Evolutionary conservation across 2,888 invertebrate species (phyloP), one percentile per base, ranked within the genome.

Genomic region (Metalampra italica): DNA sequence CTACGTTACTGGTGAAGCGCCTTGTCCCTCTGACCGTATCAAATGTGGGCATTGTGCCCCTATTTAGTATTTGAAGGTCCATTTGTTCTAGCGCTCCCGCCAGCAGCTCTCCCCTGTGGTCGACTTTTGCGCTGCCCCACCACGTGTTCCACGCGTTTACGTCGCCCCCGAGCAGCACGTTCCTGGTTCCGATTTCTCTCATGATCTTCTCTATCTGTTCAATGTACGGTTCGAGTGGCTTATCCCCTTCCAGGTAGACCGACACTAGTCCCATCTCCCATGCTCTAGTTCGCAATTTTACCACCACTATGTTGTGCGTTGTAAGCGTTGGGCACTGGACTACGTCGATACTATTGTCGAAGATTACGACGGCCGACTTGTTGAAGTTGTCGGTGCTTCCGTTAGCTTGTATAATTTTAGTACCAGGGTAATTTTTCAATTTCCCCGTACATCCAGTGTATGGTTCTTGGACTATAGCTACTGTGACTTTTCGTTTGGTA

Each of bases 91-190:
- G 12, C 8, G 46, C 37, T 7, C 44, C 47, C 7, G n/a, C 8
- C 7, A 51, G 11, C 1, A 12, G 46, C 8, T 36, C 46, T 11
- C 60, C 60, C 30, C 60, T 47, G 1, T 40, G 15, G 46, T 62
- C 48, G 7, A 47, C 49, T 0, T 7, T 34, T 3, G 4, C 5
- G 13, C 59, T 57, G 1, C 59, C 55, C 60, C 60, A 59, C 56
- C 56, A 57, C 0, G 29, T n/a, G 30, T 53, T 59, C 51, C 51
- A 50, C 0, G 60, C 54, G 14, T 62, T 62, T 12, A 42, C 47
- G 37, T 60, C 62, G 0, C 60, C 59, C 9, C 47, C 60, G n/a
- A 62, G 15, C 5, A 59, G n/a, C n/a, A n/a, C 38, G 46, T n/a
- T n/a, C n/a, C n/a, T n/a, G n/a, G n/a, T n/a, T n/a, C n/a, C n/a